Conservation (phyloP, 1,140 invertebrate species). For the Panagrolaimus sp. region DNA sequence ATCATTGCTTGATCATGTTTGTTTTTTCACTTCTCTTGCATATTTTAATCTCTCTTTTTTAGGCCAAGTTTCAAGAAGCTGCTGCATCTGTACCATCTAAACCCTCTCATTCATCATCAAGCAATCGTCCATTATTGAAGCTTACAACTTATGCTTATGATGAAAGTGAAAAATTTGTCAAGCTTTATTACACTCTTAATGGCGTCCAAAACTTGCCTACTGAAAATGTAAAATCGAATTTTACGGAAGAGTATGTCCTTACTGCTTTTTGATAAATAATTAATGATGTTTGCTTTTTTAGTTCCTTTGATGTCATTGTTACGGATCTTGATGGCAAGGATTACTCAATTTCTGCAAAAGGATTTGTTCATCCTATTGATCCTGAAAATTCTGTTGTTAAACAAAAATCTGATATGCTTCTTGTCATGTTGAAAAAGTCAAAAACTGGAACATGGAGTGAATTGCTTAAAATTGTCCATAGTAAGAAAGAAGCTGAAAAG, state of each 20-base stretch:
- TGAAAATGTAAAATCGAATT: conserved; percentile 26
- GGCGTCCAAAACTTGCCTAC: conserved; percentile 33
- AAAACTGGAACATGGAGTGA: conserved; percentile 39
- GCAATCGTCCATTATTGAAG: not conserved
- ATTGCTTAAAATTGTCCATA: conserved; percentile 38
- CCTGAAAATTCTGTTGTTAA: conserved; percentile 37
- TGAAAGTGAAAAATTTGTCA: conserved; percentile 52
- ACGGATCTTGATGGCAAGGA: conserved; percentile 39
- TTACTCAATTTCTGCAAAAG: conserved; percentile 39
- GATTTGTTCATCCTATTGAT: conserved; percentile 35
- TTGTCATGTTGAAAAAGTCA: conserved; percentile 51
- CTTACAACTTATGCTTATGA: conserved; percentile 40
- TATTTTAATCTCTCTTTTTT: not conserved
- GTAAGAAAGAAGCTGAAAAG: conserved; percentile 35
- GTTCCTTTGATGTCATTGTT: conserved; percentile 41
- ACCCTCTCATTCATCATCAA: not conserved
- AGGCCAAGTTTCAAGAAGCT: not conserved
- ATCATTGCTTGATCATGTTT: not conserved
- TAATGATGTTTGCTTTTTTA: conserved; percentile 26
- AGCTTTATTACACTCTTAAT: conserved; percentile 44
- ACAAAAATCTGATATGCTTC: conserved; percentile 43
- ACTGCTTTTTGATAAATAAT: not conserved
- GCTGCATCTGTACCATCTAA: not conserved
- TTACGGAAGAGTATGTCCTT: conserved; percentile 36
- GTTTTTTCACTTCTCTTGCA: not conserved